Evolutionary conservation across 2,888 invertebrate genomes (phyloP), one percentile per base, ranked within the genome.

Genomic region (Aspidapion aeneum): DNA sequence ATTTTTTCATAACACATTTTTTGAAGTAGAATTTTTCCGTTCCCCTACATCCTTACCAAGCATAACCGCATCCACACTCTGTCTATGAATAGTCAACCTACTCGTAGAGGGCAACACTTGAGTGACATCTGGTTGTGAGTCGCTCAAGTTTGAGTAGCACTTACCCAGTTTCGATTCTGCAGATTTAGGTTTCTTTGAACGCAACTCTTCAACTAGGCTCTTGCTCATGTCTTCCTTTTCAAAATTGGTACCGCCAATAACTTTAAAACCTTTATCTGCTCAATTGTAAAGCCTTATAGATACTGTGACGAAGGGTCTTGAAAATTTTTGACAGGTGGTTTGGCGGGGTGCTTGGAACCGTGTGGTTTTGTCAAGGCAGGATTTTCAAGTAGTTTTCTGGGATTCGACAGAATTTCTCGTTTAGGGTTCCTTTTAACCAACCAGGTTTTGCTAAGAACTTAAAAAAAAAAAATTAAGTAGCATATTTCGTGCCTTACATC

Each of bases 341-440:
- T n/a, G n/a, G n/a, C n/a, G n/a, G n/a, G n/a, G n/a, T n/a, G n/a
- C n/a, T n/a, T n/a, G n/a, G n/a, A n/a, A n/a, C n/a, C n/a, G 76
- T 77, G 12, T 73, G 73, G 64, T 72, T 72, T 64, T 77, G 80
- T 85, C 83, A 91, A 71, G 90, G 90, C 76, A 92, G 84, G 73
- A 90, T 86, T 83, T 97, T 96, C 63, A 97, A 96, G 82, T 98
- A 98, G 84, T 98, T 98, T 81, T 94, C 94, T 66, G 97, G 97
- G 80, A 98, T 92, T 69, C 98, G 86, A 58, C 98, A 97, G 57
- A 90, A 90, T 82, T 90, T 90, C 65, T 97, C 97, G 80, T 94
- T 90, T 71, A 98, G 84, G 61, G 93, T 91, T 69, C 98, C 98
- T 80, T 97, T 95, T 75, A 98, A 84, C 98, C 98, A 98, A 72